Percentiles rank a stretch among this genome's conserved stretches.
Conservation (phyloP, 2,797 vertebrate genomes). For the Tarsius wallacei region DNA sequence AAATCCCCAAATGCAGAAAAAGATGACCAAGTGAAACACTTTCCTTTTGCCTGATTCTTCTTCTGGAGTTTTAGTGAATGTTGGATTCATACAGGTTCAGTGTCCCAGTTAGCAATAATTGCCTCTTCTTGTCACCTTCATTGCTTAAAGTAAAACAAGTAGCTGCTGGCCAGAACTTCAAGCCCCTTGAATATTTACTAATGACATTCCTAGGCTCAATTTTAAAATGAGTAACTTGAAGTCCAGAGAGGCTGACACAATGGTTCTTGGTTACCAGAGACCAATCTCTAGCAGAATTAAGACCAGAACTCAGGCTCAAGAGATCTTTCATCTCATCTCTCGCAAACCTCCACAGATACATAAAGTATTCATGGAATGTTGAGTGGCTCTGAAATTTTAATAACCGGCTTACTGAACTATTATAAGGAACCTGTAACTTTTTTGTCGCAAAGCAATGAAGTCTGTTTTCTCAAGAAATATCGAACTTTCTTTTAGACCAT, state of each 20-base stretch:
- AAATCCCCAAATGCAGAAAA: not conserved
- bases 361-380: slow-evolving; percentile 76
- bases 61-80: not conserved
- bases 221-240: slow-evolving; percentile 61
- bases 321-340: slow-evolving; percentile 70
- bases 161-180: not conserved
- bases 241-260: not conserved
- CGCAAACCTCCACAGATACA: slow-evolving; percentile 67
- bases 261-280: slow-evolving; percentile 48
- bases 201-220: not conserved
- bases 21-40: not conserved
- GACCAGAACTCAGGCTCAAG: slow-evolving; percentile 70
- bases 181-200: slow-evolving; percentile 41
- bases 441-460: slow-evolving; percentile 70
- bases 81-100: not conserved
- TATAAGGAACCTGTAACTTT: slow-evolving; percentile 65
- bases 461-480: slow-evolving; percentile 73
- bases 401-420: slow-evolving; percentile 73
- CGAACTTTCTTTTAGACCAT: slow-evolving; percentile 45
- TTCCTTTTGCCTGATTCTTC: not conserved
- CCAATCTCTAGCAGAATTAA: slow-evolving; percentile 61
- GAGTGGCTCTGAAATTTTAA: slow-evolving; percentile 78
- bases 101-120: not conserved
- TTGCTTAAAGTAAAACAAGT: not conserved
- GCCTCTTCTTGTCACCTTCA: not conserved